Base-by-base conservation (phyloP, 92 coral and sea anemone genomes). In the Meandrina meandrites region DNA sequence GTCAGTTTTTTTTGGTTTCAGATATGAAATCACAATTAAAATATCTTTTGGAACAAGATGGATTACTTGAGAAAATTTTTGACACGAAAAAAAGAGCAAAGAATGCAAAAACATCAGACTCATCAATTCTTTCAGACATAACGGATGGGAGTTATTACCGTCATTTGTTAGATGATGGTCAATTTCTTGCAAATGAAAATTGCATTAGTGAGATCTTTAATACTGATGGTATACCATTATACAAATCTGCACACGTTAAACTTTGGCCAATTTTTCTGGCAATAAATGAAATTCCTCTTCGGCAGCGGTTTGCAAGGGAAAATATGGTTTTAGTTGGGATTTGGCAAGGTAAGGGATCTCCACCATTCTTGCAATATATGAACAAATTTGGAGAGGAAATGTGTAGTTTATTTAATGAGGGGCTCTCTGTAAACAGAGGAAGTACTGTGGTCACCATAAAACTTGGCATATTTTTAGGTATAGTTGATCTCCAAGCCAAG, bases 331-430 rank as follows among this genome's bases (percentile, higher is more conserved):
- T 92, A 75, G 88, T 57, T 32, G 92, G 94, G 22, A 89, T 92
- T n/a, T 92, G 92, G 92, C 92, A 85, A 86, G 92, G 92, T 45
- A 92, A 86, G 74, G 91, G 77, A 21, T 82, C 84, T 1, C 91
- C 91, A 11, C 93, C 90, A 57, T 86, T 90, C 60, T 8, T 36
- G 3, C 84, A 57, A 34, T 90, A 86, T 50, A 58, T 90, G 77
- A 45, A 76, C 67, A 83, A 87, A n/a, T 91, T 84, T 86, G 66
- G 82, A 13, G 89, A 88, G 34, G 78, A 81, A 79, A 83, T 88
- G 86, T 82, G 78, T 70, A 40, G 45, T 6, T 40, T 40, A 40
- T 40, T 2, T 6, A 2, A 40, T 40, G 45, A 40, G 45, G 45
- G 45, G 45, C n/a, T n/a, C n/a, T n/a, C n/a, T n/a, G 6, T 40